Evolutionary conservation across 2,888 invertebrate genomes (phyloP).

Genomic region (Thymelicus acteon): DNA sequence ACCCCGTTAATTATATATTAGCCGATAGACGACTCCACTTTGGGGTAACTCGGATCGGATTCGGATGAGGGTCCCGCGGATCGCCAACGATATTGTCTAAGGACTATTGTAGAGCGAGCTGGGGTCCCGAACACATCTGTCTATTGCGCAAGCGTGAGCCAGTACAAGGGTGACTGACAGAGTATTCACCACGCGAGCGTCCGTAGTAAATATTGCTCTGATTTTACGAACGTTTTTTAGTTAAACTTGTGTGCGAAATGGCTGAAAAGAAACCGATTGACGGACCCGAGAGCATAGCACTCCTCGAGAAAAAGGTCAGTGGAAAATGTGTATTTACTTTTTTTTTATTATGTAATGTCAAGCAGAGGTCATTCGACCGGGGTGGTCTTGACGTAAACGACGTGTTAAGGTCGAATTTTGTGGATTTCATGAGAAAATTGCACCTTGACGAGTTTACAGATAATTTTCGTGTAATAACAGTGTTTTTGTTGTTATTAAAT

Average conservation of each 20-base stretch:
- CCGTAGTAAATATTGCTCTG: constrained; percentile 42
- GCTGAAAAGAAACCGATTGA: constrained; percentile 52
- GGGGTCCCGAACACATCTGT: constrained; percentile 55
- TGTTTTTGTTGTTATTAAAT: constrained; percentile 2
- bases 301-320: constrained; percentile 76
- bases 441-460: constrained; percentile 3
- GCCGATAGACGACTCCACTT: not conserved
- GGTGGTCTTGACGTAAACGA: constrained; percentile 42
- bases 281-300: constrained; percentile 68
- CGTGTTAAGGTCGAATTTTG: constrained; percentile 31
- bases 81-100: constrained; percentile 33
- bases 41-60: not conserved
- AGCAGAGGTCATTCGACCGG: constrained; percentile 62
- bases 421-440: constrained; percentile 19
- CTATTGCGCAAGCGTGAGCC: constrained; percentile 58
- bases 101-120: constrained; percentile 46
- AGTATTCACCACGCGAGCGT: constrained; percentile 43
- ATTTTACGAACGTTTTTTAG: constrained; percentile 19
- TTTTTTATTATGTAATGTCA: constrained; percentile 59
- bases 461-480: not conserved
- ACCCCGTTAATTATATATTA: constrained; percentile 20
- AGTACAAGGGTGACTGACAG: constrained; percentile 51
- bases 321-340: constrained; percentile 38
- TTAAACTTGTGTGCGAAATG: constrained; percentile 53
- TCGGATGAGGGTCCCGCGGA: constrained; percentile 10